phyloP scores from a whole-genome alignment of 37 sponge, comb jelly and placozoan species.

The Bolinopsis microptera region DNA sequence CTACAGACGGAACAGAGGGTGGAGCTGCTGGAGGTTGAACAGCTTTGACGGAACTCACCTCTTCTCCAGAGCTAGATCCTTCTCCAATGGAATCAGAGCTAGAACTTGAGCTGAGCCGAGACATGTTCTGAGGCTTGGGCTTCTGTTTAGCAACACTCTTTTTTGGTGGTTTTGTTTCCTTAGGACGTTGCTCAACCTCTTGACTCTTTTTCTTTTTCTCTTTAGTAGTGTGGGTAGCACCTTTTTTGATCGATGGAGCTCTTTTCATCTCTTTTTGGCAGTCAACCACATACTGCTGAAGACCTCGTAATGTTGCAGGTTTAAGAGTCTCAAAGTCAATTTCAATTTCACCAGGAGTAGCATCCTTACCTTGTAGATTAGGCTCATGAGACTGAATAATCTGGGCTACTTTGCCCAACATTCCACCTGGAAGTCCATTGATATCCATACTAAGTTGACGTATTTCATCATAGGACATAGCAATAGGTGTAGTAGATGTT shows the following conservation, averaged over 20 bases:
- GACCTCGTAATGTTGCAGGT: conserved; percentile 87
- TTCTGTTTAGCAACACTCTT: neutral
- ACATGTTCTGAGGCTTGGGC: neutral
- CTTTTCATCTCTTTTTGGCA: conserved; percentile 87
- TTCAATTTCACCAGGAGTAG: conserved; percentile 97
- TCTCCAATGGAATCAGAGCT: neutral
- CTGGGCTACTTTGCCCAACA: conserved; percentile 91
- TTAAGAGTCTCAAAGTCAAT: conserved; percentile 98
- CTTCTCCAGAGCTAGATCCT: neutral
- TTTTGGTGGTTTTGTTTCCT: neutral
- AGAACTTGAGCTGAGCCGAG: conserved; percentile 42
- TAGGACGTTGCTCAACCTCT: neutral
- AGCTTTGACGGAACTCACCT: conserved; percentile 2
- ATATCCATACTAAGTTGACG: conserved; percentile 94
- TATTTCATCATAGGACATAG: conserved; percentile 98
- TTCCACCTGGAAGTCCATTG: conserved; percentile 91
- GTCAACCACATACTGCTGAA: conserved; percentile 89
- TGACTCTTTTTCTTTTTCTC: neutral
- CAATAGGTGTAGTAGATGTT: conserved; percentile 32
- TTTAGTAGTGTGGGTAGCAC: neutral
- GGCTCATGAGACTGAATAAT: conserved; percentile 94
- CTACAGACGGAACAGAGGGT: neutral
- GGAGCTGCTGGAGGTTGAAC: neutral
- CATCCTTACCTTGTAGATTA: conserved; percentile 78
- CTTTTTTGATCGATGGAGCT: conserved; percentile 11